phyloP scores from a whole-genome alignment of 2,797 vertebrate species.

The Petrocephalus sullivani region DNA sequence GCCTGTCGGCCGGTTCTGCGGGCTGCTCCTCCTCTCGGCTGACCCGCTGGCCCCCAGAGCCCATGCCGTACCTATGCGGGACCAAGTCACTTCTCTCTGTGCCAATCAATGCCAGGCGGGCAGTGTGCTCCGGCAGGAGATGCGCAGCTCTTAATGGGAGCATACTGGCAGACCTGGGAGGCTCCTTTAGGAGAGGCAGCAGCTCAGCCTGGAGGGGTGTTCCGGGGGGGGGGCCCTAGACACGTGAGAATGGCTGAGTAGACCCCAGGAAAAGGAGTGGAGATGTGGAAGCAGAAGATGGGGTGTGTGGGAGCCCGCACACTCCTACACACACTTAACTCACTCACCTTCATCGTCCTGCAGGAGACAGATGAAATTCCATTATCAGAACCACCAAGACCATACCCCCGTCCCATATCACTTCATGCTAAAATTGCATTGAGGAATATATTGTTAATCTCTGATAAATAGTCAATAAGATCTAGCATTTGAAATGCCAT shows the following conservation, averaged over 20 bases:
- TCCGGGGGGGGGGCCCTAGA: not conserved
- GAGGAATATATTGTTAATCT: conserved; percentile 68
- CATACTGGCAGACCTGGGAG: not conserved
- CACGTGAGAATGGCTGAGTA: conserved; percentile 24
- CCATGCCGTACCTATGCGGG: not conserved
- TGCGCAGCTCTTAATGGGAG: not conserved
- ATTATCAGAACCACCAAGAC: not conserved
- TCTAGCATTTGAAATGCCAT: conserved; percentile 49
- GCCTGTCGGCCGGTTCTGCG: not conserved
- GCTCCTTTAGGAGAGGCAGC: not conserved
- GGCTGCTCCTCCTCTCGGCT: no score
- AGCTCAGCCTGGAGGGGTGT: not conserved
- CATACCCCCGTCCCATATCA: conserved; percentile 46
- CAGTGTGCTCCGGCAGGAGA: not conserved
- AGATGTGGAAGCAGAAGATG: not conserved
- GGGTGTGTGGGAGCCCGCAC: not conserved
- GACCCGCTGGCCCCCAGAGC: not conserved
- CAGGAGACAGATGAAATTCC: conserved; percentile 55
- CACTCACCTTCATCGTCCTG: conserved; percentile 35
- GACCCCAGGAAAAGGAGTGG: conserved; percentile 33
- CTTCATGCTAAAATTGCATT: conserved; percentile 58
- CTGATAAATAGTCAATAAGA: conserved; percentile 64
- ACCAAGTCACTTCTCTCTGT: not conserved
- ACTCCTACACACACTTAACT: not conserved
- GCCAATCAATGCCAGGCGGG: not conserved